Percentiles rank a stretch among this genome's conserved stretches.
phyloP scores from a whole-genome alignment of 1,140 invertebrate species.

The Hypothenemus hampei region DNA sequence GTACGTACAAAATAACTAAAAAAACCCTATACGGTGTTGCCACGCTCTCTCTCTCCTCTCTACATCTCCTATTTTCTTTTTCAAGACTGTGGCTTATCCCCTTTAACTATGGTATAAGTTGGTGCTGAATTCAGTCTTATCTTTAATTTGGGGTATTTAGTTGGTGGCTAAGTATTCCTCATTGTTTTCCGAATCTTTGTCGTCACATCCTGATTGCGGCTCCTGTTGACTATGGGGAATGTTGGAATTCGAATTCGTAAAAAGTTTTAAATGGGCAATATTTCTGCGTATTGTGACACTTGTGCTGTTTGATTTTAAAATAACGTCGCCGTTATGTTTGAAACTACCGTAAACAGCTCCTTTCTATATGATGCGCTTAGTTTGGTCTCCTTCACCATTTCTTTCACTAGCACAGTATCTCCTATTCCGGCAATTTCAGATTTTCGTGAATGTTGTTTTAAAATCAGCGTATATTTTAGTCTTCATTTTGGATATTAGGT shows the following conservation, averaged over 20 bases:
- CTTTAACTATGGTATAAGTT: not conserved
- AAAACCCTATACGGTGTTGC: too few species aligned
- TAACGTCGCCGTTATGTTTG: not conserved
- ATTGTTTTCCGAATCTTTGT: not conserved
- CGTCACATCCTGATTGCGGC: not conserved
- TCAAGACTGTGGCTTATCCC: not conserved
- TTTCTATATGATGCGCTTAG: not conserved
- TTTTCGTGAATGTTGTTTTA: too few species aligned
- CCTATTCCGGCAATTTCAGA: too few species aligned
- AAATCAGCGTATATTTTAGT: too few species aligned
- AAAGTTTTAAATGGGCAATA: not conserved
- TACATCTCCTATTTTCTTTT: not conserved
- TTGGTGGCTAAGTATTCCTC: not conserved
- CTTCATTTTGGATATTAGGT: too few species aligned
- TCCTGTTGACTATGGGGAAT: not conserved
- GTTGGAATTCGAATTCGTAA: not conserved
- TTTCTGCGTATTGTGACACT: not conserved
- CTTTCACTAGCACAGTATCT: not conserved
- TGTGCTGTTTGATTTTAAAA: not conserved
- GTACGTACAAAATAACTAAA: too few species aligned
- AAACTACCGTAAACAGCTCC: not conserved
- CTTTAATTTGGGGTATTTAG: not conserved
- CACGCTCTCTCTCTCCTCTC: too few species aligned
- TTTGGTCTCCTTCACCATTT: not conserved
- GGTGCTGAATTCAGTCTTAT: not conserved